Percentiles rank a stretch among this genome's conserved stretches.
Evolutionary conservation across 2,888 invertebrate species (phyloP).

Genomic region (Pemphredon lugubris): DNA sequence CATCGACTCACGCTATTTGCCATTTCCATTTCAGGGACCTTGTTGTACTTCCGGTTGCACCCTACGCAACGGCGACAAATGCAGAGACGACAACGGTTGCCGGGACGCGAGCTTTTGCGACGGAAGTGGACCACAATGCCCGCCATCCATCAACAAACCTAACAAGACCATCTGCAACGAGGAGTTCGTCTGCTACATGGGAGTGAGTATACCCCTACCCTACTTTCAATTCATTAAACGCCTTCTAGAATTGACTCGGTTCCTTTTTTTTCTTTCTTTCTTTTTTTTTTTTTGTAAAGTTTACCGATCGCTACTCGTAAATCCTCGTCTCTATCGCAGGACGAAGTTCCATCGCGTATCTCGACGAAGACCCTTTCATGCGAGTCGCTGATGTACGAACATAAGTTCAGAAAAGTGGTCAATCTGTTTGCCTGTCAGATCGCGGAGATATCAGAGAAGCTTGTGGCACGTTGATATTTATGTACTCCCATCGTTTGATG

Average conservation of each 20-base stretch:
- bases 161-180: conserved; percentile 97
- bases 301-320: too few species aligned
- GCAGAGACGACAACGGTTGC: conserved; percentile 95
- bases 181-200: conserved; percentile 97
- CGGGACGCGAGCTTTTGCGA: conserved; percentile 94
- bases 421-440: conserved; percentile 27
- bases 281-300: too few species aligned
- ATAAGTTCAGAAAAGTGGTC: conserved; percentile 24
- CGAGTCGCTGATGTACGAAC: conserved; percentile 18
- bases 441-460: conserved; percentile 1
- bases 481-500: too few species aligned
- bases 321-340: too few species aligned
- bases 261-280: background rate
- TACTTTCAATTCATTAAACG: conserved; percentile 2
- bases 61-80: conserved; percentile 91
- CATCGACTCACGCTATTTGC: too few species aligned
- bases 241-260: background rate
- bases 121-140: conserved; percentile 93
- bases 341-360: conserved; percentile 16
- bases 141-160: conserved; percentile 92
- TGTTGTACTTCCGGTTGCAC: conserved; percentile 94
- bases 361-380: conserved; percentile 10
- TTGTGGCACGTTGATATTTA: conserved; percentile 1
- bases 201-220: conserved; percentile 84
- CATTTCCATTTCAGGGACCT: conserved; percentile 87